Evolutionary conservation across 2,888 invertebrate species (phyloP).

Genomic region (Corythucha ciliata): DNA sequence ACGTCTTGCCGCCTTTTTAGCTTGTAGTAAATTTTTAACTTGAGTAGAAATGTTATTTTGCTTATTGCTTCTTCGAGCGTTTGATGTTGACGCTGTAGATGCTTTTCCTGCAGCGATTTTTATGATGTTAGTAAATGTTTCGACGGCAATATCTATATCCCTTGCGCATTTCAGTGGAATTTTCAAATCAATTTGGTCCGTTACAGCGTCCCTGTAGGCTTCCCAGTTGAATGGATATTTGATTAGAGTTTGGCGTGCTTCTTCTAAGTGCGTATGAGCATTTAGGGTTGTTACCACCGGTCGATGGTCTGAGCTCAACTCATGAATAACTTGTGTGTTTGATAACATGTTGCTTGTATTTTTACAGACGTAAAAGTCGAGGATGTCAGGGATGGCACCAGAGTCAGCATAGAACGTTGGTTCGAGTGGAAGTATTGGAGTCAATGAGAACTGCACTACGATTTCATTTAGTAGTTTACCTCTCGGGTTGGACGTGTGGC

Average conservation of each 20-base stretch:
- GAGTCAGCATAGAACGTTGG: background rate
- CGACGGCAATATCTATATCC: background rate
- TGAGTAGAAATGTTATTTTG: background rate
- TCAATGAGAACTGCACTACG: background rate
- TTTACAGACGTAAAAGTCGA: conserved; percentile 5
- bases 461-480: background rate
- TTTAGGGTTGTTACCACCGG: background rate
- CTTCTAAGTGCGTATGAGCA: background rate
- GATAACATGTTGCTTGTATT: background rate
- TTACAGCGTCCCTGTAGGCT: background rate
- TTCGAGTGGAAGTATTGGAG: background rate
- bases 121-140: background rate
- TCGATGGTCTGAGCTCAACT: conserved; percentile 3
- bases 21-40: background rate
- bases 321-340: background rate
- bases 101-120: background rate
- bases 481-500: background rate
- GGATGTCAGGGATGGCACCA: background rate
- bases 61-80: no score
- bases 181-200: background rate
- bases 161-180: background rate
- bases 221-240: conserved; percentile 4
- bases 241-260: background rate
- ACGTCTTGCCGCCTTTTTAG: background rate
- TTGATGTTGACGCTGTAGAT: no score